Percentiles rank a stretch among this genome's conserved stretches.
Evolutionary conservation across 2,797 vertebrate species (phyloP).

Genomic region (Phylloscopus collybita): DNA sequence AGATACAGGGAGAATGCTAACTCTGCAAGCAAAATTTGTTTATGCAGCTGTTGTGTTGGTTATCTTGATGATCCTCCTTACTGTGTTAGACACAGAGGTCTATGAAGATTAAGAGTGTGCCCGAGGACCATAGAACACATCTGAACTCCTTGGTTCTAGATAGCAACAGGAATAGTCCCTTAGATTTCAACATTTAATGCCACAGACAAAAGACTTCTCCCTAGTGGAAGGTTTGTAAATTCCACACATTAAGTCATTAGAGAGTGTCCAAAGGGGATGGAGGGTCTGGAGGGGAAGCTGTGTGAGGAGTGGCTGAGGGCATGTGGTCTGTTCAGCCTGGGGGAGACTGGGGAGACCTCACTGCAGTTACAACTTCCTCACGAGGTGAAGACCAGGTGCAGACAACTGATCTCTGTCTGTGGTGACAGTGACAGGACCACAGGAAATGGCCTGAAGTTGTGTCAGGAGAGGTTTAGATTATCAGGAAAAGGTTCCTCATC

Average conservation of each 20-base stretch:
- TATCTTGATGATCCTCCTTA: neutral
- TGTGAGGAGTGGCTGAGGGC: neutral
- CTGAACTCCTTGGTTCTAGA: neutral
- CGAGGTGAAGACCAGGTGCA: accelerated
- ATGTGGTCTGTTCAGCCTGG: too few relatives aligned
- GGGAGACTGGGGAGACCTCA: neutral
- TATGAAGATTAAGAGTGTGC: neutral
- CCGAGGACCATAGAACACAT: neutral
- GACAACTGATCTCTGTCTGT: neutral
- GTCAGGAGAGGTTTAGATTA: neutral
- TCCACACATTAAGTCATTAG: neutral
- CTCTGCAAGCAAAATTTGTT: neutral
- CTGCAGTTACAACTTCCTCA: accelerated
- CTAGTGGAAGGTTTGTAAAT: neutral
- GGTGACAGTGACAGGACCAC: accelerated
- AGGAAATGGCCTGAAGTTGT: neutral
- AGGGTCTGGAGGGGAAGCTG: accelerated
- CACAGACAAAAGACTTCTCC: neutral
- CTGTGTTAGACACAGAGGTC: neutral
- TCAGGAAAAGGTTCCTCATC: neutral
- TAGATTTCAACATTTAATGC: neutral
- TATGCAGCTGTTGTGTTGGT: neutral
- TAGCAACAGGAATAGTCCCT: neutral
- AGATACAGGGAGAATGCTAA: neutral
- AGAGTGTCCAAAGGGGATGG: neutral